Percentiles rank a stretch among this genome's conserved stretches.
These are phyloP conservation scores for Nephrotoma appendiculata DNA, from an alignment of 2,888 invertebrate genomes.

Conservation along the genomic window DNA sequence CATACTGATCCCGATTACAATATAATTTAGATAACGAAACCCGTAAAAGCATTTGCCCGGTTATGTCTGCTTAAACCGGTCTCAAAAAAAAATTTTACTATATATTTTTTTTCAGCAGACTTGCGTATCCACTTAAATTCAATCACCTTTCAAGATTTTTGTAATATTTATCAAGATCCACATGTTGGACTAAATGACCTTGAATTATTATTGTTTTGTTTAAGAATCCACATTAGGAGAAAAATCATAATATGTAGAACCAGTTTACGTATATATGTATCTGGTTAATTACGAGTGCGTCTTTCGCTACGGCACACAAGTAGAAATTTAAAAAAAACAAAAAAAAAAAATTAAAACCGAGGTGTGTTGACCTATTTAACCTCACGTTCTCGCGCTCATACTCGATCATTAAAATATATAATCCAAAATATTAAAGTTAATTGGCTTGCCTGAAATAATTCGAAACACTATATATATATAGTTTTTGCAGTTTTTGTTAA, in stretches of 20 bases:
- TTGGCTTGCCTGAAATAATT: not conserved
- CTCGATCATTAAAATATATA: not conserved
- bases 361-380: not conserved
- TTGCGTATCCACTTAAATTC: not conserved
- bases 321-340: not conserved
- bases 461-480: not conserved
- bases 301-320: not conserved
- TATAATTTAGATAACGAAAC: not conserved
- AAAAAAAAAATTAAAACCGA: not conserved
- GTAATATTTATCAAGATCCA: not conserved
- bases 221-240: not conserved
- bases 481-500: not conserved
- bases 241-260: not conserved
- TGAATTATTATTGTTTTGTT: not conserved
- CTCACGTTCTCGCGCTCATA: not conserved
- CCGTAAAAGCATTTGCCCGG: not conserved
- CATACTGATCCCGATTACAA: not conserved
- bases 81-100: not conserved
- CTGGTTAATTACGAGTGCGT: not conserved
- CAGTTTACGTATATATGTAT: not conserved
- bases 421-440: not conserved
- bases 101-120: not conserved
- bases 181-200: not conserved
- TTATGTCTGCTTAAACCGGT: not conserved
- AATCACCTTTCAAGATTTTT: not conserved